phyloP scores from a whole-genome alignment of 2,113 vertebrate species.

The Pteruthius melanotis region DNA sequence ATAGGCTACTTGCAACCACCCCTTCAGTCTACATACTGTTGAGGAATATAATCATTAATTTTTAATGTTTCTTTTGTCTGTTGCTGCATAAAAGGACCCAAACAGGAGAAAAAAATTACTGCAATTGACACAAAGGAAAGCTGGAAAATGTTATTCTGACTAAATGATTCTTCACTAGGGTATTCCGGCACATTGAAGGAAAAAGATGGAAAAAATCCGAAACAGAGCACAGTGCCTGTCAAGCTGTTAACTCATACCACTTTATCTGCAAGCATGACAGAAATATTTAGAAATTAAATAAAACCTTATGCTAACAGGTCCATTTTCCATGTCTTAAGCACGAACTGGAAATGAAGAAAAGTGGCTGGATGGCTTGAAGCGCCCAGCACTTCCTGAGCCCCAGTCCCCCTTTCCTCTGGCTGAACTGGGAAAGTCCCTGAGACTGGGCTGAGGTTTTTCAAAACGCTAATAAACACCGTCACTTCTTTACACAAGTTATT shows the following conservation, averaged over 20 bases:
- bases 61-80: slow-evolving; percentile 54
- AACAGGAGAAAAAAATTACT: background rate
- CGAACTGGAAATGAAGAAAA: background rate
- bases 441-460: background rate
- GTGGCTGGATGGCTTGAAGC: background rate
- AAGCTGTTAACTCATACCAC: background rate
- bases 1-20: background rate
- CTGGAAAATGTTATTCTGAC: background rate
- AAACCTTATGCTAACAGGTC: background rate
- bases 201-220: background rate
- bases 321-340: background rate
- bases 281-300: background rate
- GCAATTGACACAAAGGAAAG: slow-evolving; percentile 23
- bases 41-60: background rate
- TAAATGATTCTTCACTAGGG: background rate
- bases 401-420: too few species aligned
- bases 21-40: background rate
- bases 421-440: background rate
- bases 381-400: background rate
- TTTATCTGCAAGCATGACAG: background rate
- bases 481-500: background rate
- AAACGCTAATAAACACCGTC: background rate
- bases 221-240: background rate
- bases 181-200: background rate
- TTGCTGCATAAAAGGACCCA: background rate